Evolutionary conservation across 1,140 invertebrate genomes (phyloP).

Genomic region (Tetramorium parvispinum): DNA sequence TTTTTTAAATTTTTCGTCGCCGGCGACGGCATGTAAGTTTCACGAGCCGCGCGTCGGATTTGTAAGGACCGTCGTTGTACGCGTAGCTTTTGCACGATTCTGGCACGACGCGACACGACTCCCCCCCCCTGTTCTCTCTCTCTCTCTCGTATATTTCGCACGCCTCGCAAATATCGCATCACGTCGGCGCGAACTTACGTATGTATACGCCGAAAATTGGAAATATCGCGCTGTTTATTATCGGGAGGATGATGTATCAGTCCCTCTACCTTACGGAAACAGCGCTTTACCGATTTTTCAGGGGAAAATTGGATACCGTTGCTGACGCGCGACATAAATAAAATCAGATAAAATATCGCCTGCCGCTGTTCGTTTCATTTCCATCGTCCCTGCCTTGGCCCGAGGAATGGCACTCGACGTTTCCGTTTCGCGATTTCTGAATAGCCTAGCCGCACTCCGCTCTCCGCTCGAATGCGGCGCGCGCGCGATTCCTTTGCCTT

Average conservation of each 20-base stretch:
- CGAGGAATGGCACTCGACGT: conserved; percentile 53
- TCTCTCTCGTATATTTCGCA: conserved; percentile 27
- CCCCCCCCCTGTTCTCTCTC: too few relatives aligned
- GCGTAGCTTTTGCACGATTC: conserved; percentile 51
- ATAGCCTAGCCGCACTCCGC: conserved; percentile 37
- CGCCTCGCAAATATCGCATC: conserved; percentile 56
- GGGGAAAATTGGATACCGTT: conserved; percentile 58
- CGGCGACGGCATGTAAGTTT: conserved; percentile 58
- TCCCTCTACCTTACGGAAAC: conserved; percentile 48
- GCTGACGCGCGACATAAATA: conserved; percentile 61
- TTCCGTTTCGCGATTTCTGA: conserved; percentile 57
- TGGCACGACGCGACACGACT: conserved; percentile 26
- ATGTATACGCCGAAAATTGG: conserved; percentile 59
- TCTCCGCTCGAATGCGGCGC: conserved; percentile 2
- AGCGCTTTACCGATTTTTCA: conserved; percentile 56
- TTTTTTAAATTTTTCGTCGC: conserved; percentile 40
- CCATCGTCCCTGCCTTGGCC: conserved; percentile 18
- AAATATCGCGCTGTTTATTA: conserved; percentile 62
- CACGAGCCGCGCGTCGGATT: conserved; percentile 55
- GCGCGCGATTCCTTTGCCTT: conserved; percentile 24
- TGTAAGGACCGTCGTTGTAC: conserved; percentile 43
- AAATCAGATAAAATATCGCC: conserved; percentile 63
- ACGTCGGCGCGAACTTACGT: conserved; percentile 49
- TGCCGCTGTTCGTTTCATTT: conserved; percentile 56
- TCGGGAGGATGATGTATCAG: conserved; percentile 57